Evolutionary conservation across 2,888 invertebrate species (phyloP).

Genomic region (Nomada fucata): DNA sequence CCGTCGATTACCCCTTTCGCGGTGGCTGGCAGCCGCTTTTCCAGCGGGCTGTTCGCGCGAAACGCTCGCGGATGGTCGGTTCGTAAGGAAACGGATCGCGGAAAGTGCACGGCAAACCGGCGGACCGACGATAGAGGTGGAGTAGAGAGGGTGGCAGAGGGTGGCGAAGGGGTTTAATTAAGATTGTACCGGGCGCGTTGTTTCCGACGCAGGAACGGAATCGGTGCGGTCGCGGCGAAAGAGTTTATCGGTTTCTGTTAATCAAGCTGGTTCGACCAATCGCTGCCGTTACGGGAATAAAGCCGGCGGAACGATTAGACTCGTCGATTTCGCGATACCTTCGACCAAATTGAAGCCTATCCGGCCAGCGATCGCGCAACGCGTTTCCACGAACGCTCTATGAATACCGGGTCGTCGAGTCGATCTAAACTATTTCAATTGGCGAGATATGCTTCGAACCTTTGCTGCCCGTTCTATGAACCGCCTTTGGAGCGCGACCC

Average conservation of each 20-base stretch:
- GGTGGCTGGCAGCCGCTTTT: neutral
- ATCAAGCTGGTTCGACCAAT: conserved; percentile 27
- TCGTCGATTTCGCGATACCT: conserved; percentile 44
- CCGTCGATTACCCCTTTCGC: neutral
- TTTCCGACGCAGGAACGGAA: neutral
- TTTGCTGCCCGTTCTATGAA: conserved; percentile 48
- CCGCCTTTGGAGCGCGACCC: conserved; percentile 29
- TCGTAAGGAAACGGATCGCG: neutral
- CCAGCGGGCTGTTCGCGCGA: neutral
- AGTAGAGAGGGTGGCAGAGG: neutral
- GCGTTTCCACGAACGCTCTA: conserved; percentile 64
- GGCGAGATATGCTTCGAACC: conserved; percentile 53
- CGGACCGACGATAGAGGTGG: neutral
- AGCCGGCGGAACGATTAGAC: neutral
- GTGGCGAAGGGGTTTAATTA: conserved; percentile 34
- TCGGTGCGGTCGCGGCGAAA: neutral
- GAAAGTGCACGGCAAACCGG: too few species aligned
- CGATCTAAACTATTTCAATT: conserved; percentile 69
- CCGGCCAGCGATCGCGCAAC: conserved; percentile 28
- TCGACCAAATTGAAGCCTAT: conserved; percentile 18
- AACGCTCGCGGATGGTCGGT: neutral
- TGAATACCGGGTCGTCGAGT: conserved; percentile 63
- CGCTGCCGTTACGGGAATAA: neutral
- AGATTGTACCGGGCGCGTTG: conserved; percentile 13
- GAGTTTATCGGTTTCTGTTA: conserved; percentile 40